Evolutionary conservation across 2,888 invertebrate genomes (phyloP).

Genomic region (Lysandra coridon): DNA sequence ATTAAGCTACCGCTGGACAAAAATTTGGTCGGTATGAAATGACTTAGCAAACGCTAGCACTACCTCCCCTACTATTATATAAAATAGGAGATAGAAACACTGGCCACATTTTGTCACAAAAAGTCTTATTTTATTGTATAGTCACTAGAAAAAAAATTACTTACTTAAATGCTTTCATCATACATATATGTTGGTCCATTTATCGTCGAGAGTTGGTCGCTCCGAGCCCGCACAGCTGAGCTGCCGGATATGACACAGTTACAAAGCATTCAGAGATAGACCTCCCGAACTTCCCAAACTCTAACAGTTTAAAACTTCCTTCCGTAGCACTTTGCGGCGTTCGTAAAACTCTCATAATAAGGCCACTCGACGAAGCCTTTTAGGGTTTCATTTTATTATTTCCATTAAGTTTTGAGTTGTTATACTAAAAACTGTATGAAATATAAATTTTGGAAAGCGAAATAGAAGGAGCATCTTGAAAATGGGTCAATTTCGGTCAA

Average conservation of each 20-base stretch:
- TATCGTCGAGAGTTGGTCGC: not conserved
- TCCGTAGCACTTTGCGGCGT: not conserved
- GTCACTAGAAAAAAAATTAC: not conserved
- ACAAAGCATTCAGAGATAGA: not conserved
- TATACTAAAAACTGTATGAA: not conserved
- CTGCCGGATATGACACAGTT: not conserved
- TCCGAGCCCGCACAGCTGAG: not conserved
- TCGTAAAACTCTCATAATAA: not conserved
- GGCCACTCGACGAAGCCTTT: not conserved
- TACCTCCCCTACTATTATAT: too few relatives aligned
- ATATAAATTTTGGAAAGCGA: not conserved
- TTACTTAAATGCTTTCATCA: not conserved
- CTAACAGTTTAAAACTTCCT: slow-evolving; percentile 1
- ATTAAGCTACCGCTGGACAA: too few relatives aligned
- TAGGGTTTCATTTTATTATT: not conserved
- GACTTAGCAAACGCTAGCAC: too few relatives aligned
- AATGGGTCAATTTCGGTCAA: too few relatives aligned
- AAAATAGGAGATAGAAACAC: too few relatives aligned
- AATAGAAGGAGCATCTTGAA: too few relatives aligned
- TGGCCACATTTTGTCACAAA: not conserved
- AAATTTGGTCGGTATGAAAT: too few relatives aligned
- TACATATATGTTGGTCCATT: not conserved
- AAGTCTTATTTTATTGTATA: not conserved
- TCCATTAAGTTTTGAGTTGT: not conserved
- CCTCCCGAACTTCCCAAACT: not conserved